Evolutionary conservation across 2,888 invertebrate species (phyloP), one percentile per base, ranked within the genome.

Genomic region (Tortrix viridana): DNA sequence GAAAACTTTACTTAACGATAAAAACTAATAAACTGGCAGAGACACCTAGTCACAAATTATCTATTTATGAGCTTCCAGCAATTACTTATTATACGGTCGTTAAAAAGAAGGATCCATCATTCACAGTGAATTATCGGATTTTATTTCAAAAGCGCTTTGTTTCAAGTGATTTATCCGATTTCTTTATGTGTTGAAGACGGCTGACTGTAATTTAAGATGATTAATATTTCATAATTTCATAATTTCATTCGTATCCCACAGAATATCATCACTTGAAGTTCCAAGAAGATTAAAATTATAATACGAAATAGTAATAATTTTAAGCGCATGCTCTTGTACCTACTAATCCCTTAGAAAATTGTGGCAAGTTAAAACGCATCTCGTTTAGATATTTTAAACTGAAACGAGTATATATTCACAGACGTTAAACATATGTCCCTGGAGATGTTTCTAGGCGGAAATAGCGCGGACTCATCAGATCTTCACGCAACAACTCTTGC

Each of bases 31-130:
- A 32, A 59, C 50, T 59, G 52, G 32, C 50, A 32, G 32, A 44
- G 59, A 59, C 59, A 59, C 20, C 52, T 59, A 49, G 49, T 32
- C 32, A 32, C 32, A 32, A 32, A 32, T 32, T 9, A 32, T 32
- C 32, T 41, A 41, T 38, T 38, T n/a, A 38, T 5, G n/a, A 50
- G 46, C 59, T 46, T 19, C 49, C 44, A 32, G 38, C 50, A 43
- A 59, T 52, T 60, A 60, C 60, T 60, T 60, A 46, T 60, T 60
- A 60, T 53, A 60, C 16, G 52, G 52, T 60, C 60, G 46, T 60
- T 60, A 60, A 60, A 19, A 46, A 22, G 3, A 50, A 50, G 50
- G 44, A 60, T 47, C 52, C 52, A 23, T 32, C 23, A 52, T 47
- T 60, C 23, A 50, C 52, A 52, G 44, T 60, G 14, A 44, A 16